Conservation (phyloP, 1,140 invertebrate genomes). For the Saccostrea glomerata region DNA sequence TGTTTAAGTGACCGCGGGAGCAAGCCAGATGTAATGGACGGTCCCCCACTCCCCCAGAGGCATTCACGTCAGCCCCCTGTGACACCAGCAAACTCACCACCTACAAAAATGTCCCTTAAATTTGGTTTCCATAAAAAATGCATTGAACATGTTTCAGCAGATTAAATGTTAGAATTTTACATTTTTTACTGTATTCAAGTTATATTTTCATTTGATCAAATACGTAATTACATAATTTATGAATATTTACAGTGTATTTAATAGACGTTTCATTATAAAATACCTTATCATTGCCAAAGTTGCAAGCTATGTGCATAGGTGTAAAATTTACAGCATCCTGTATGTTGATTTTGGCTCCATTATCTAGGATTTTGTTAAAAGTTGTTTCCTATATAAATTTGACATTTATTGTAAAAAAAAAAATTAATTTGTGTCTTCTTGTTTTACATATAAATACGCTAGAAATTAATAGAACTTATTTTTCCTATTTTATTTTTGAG, state of each 20-base stretch:
- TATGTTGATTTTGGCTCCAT: constrained; percentile 78
- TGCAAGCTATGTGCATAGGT: constrained; percentile 80
- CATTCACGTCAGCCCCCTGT: constrained; percentile 79
- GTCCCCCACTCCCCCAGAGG: constrained; percentile 79
- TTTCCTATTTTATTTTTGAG: no score
- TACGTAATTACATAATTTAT: neutral
- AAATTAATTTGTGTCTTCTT: no score
- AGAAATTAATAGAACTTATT: no score
- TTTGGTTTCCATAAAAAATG: no score
- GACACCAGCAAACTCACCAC: constrained; percentile 78
- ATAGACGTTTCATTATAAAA: neutral
- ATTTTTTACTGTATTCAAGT: neutral
- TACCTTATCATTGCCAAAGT: constrained; percentile 81
- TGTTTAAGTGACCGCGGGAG: constrained; percentile 76
- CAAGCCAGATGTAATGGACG: constrained; percentile 80
- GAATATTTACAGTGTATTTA: neutral
- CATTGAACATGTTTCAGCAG: neutral
- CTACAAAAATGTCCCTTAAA: constrained; percentile 60
- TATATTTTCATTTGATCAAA: neutral
- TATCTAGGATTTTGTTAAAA: constrained; percentile 60
- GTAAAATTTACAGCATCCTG: constrained; percentile 80
- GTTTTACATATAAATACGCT: no score
- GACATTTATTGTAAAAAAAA: no score
- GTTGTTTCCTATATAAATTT: no score
- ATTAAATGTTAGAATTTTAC: neutral